Evolutionary conservation across 1,140 invertebrate genomes (phyloP).

Genomic region (Ostrea denselamellosa): DNA sequence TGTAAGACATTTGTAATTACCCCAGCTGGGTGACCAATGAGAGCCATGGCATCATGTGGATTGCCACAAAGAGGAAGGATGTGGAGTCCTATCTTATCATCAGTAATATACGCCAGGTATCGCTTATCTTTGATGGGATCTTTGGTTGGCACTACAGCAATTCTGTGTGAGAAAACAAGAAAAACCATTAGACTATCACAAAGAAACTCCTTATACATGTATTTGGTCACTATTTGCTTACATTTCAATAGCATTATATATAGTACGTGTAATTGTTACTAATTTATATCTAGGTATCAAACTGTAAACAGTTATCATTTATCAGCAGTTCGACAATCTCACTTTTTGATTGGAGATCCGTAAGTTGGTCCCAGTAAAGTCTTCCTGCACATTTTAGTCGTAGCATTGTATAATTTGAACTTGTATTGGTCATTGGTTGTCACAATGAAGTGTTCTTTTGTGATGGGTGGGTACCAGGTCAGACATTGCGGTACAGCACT

Average conservation of each 20-base stretch:
- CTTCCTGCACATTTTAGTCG: conserved; percentile 83
- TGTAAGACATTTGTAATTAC: conserved; percentile 60
- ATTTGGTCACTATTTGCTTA: not conserved
- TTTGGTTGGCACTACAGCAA: conserved; percentile 71
- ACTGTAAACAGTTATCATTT: not conserved
- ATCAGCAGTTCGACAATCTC: not conserved
- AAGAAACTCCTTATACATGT: not conserved
- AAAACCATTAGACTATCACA: not conserved
- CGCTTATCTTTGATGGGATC: conserved; percentile 68
- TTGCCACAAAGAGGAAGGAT: conserved; percentile 86
- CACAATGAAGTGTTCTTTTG: conserved; percentile 78
- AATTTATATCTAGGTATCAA: not conserved
- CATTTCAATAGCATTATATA: not conserved
- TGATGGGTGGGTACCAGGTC: conserved; percentile 77
- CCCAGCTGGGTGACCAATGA: conserved; percentile 83
- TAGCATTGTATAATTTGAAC: conserved; percentile 84
- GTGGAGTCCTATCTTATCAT: conserved; percentile 85
- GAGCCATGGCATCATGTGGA: conserved; percentile 84
- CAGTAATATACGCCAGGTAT: conserved; percentile 84
- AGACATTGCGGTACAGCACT: conserved; percentile 82
- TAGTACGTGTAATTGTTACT: not conserved
- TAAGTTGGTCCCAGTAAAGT: conserved; percentile 85
- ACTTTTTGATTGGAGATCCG: conserved; percentile 83
- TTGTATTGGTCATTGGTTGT: conserved; percentile 83
- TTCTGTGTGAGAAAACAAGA: conserved; percentile 67